Base-by-base conservation (phyloP, 2,888 invertebrate genomes). In the Stegana nigrithorax region DNA sequence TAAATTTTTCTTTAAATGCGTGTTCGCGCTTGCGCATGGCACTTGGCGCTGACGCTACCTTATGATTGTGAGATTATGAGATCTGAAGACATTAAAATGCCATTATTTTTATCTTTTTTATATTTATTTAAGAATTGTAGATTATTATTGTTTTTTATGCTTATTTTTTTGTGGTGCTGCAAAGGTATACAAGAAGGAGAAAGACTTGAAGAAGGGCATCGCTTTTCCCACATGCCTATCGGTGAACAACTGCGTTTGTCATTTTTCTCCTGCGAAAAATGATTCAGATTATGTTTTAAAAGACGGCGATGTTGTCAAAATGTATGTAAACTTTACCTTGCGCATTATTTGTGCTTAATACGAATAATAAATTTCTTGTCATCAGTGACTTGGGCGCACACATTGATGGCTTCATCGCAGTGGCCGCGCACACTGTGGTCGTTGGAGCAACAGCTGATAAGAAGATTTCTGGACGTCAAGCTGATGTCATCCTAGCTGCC, bases 141-240 rank as follows among this genome's bases (percentile, higher is more conserved):
- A n/a, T 47, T 59, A 21, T 19, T 32, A 51, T 8, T 45, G 17
- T 19, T 19, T 45, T 45, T 10, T 45, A 8, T 19, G 23, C n/a
- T 45, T 45, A 19, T n/a, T n/a, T n/a, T n/a, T n/a, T n/a, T n/a
- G n/a, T n/a, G n/a, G n/a, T 25, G 17, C 63, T 58, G 21, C 36
- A 3, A 47, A 86, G 86, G 85, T 86, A 68, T 98, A 97, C 87
- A 98, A 98, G 87, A 98, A 97, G 83, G 97, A 98, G 84, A 99
- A 98, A 84, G 97, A 98, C 73, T 89, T 98, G 78, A 97, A 96
- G 85, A 98, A 98, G 88, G 98, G 97, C 75, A 95, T 98, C 83
- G 98, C 99, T 42, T 99, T 99, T 87, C 99, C 99, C 60, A 98
- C 98, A 65, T 99, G 98, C 87, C 91, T 99, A 68, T 98, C 98